Conservation (phyloP, 2,888 invertebrate genomes). For the Cyrtodaria siliqua region DNA sequence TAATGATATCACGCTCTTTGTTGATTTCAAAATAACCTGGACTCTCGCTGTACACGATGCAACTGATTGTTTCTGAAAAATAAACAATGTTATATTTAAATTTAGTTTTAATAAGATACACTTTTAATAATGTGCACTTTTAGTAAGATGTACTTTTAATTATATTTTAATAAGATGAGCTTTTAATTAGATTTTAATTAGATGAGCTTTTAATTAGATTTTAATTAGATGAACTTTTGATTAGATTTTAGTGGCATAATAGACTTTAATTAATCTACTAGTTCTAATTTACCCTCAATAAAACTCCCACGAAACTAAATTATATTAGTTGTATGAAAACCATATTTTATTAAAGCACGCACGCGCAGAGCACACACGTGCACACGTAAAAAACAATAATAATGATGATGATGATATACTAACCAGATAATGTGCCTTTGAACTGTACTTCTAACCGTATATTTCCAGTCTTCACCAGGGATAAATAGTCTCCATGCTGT, state of each 20-base stretch:
- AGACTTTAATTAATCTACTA: too few relatives aligned
- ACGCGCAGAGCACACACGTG: too few relatives aligned
- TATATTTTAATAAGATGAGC: too few relatives aligned
- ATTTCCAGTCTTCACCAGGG: conserved; percentile 33
- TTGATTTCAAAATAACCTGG: conserved; percentile 28
- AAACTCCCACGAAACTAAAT: too few relatives aligned
- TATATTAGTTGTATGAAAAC: too few relatives aligned
- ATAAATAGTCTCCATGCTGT: conserved; percentile 27
- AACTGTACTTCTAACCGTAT: conserved; percentile 29
- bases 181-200: too few relatives aligned
- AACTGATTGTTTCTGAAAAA: conserved; percentile 14
- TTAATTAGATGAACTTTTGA: background rate
- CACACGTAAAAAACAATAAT: background rate
- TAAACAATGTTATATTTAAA: background rate
- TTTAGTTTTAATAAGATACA: background rate
- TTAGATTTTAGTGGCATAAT: background rate
- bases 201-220: background rate
- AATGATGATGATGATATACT: background rate
- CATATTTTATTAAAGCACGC: too few relatives aligned
- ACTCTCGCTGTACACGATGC: conserved; percentile 21
- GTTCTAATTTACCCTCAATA: too few relatives aligned
- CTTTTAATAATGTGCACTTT: background rate
- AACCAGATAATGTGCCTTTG: conserved; percentile 5
- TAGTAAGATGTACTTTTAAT: too few relatives aligned
- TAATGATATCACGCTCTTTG: conserved; percentile 17